phyloP scores from a whole-genome alignment of 2,888 invertebrate genomes.

The Hydrotaea diabolus region DNA sequence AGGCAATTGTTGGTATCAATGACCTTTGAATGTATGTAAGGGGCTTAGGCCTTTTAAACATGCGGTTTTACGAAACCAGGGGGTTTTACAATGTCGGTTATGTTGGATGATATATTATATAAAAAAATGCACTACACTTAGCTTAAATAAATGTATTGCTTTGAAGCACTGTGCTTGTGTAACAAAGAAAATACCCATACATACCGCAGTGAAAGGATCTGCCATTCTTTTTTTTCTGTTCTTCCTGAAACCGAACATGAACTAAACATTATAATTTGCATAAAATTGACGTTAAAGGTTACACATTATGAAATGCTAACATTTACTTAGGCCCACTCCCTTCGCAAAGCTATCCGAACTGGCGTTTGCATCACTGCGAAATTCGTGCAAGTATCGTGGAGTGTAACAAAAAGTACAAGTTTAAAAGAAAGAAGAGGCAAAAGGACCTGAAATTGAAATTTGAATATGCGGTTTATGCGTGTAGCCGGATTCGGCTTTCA shows the following conservation, averaged over 20 bases:
- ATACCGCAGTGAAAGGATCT: neutral
- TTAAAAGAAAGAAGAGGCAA: constrained; percentile 44
- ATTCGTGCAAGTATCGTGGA: neutral
- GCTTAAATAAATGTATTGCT: too few species aligned
- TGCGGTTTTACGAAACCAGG: too few species aligned
- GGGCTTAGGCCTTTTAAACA: too few species aligned
- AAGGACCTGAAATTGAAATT: constrained; percentile 55
- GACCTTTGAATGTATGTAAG: too few species aligned
- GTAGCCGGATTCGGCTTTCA: constrained; percentile 6
- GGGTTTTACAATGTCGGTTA: too few species aligned
- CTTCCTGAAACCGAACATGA: constrained; percentile 56
- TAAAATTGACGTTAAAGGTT: constrained; percentile 81
- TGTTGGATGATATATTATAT: too few species aligned
- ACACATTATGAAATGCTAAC: constrained; percentile 77
- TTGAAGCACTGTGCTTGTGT: neutral
- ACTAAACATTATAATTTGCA: constrained; percentile 79
- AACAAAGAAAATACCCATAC: neutral
- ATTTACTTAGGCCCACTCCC: constrained; percentile 75
- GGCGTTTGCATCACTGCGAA: too few species aligned
- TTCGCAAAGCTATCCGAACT: too few species aligned
- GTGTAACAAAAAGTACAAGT: constrained; percentile 60
- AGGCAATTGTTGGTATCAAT: too few species aligned
- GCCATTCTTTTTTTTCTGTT: neutral
- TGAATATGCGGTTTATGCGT: constrained; percentile 27
- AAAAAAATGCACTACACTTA: too few species aligned